These are phyloP conservation scores for Neotoxoptera formosana DNA, from an alignment of 1,140 invertebrate genomes.

Conservation along the genomic window DNA sequence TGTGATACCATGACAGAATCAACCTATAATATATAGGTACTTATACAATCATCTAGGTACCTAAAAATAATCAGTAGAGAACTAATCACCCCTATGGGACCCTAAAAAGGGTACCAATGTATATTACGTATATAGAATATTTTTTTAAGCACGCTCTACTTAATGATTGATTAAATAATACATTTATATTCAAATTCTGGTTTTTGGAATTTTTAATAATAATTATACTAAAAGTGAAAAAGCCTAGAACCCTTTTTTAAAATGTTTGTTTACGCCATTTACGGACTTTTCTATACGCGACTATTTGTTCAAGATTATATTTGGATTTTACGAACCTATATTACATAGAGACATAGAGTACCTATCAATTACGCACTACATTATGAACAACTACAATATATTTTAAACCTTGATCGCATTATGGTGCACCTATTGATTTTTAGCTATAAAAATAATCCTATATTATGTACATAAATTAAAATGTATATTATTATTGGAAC, in stretches of 20 bases:
- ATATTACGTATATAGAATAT: neutral
- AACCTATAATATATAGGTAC: neutral
- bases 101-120: neutral
- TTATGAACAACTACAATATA: neutral
- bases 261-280: neutral
- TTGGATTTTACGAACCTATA: neutral
- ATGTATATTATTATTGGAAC: neutral
- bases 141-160: neutral
- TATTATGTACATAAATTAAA: neutral
- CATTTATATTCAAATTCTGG: neutral
- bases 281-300: neutral
- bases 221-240: neutral
- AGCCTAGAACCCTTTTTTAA: neutral
- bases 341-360: neutral
- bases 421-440: no score
- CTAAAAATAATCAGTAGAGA: neutral
- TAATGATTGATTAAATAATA: no score
- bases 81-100: neutral
- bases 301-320: neutral
- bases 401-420: no score
- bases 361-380: no score
- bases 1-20: slow-evolving; percentile 36
- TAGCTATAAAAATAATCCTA: neutral
- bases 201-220: neutral
- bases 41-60: neutral